phyloP scores from a whole-genome alignment of 1,140 invertebrate species.

The Armadillidium nasatum region DNA sequence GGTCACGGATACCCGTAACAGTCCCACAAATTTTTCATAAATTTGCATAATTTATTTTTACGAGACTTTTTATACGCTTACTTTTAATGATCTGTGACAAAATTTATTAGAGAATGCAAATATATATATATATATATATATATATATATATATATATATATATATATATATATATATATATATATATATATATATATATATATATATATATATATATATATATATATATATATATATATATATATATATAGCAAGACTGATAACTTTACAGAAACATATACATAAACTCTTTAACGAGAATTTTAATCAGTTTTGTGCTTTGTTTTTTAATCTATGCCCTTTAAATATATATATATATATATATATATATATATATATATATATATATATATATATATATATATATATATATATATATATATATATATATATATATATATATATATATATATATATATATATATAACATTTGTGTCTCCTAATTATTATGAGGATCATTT shows the following conservation, averaged over 20 bases:
- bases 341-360: not conserved
- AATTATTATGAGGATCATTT: constrained; percentile 11
- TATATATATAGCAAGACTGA: too few relatives aligned
- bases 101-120: not conserved
- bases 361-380: constrained; percentile 10
- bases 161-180: constrained; percentile 7
- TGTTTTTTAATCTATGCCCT: too few relatives aligned
- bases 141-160: constrained; percentile 11
- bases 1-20: not conserved
- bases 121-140: not conserved
- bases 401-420: not conserved
- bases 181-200: constrained; percentile 14
- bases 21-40: not conserved
- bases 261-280: too few relatives aligned
- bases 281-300: too few relatives aligned
- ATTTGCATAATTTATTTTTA: constrained; percentile 13
- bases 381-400: constrained; percentile 6
- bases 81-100: constrained; percentile 8
- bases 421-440: not conserved
- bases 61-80: not conserved
- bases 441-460: constrained; percentile 5
- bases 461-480: not conserved
- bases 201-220: not conserved
- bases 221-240: too few relatives aligned
- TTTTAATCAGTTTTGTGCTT: too few relatives aligned